Conservation (phyloP, 1,140 invertebrate genomes). For the Magallana gigas region DNA sequence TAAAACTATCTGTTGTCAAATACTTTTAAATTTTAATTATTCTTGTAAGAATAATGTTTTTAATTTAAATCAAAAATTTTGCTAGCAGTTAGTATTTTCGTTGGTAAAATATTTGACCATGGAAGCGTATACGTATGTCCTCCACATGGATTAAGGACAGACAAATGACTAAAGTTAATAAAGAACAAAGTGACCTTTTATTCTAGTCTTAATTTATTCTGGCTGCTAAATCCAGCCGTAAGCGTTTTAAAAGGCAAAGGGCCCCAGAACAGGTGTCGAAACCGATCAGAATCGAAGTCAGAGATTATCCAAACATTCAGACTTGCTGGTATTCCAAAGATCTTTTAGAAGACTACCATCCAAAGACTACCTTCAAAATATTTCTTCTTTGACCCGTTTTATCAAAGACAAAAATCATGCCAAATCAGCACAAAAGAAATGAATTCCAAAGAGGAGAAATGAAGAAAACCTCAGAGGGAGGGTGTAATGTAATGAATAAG, state of each 20-base stretch:
- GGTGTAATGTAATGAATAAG: neutral
- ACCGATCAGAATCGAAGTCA: neutral
- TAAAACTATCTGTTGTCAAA: too few species aligned
- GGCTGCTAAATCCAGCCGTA: neutral
- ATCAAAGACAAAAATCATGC: neutral
- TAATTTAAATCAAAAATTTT: too few species aligned
- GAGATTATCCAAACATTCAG: neutral
- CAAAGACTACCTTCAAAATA: too few species aligned
- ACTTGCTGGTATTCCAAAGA: too few species aligned
- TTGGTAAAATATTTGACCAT: too few species aligned
- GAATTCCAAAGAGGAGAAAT: neutral
- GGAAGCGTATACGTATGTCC: too few species aligned
- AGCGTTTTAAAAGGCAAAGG: neutral
- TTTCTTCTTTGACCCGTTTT: too few species aligned
- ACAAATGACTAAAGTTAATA: conserved; percentile 1
- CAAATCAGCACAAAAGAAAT: neutral
- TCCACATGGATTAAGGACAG: neutral
- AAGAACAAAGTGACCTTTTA: conserved; percentile 4
- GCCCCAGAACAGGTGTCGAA: neutral
- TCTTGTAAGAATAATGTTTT: too few species aligned
- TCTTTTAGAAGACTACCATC: too few species aligned
- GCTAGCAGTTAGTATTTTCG: too few species aligned
- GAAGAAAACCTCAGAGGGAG: neutral
- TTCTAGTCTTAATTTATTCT: neutral
- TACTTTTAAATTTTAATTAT: too few species aligned